Evolutionary conservation across 2,113 vertebrate genomes (phyloP), one percentile per base, ranked within the genome.

Genomic region (Etheostoma cragini): DNA sequence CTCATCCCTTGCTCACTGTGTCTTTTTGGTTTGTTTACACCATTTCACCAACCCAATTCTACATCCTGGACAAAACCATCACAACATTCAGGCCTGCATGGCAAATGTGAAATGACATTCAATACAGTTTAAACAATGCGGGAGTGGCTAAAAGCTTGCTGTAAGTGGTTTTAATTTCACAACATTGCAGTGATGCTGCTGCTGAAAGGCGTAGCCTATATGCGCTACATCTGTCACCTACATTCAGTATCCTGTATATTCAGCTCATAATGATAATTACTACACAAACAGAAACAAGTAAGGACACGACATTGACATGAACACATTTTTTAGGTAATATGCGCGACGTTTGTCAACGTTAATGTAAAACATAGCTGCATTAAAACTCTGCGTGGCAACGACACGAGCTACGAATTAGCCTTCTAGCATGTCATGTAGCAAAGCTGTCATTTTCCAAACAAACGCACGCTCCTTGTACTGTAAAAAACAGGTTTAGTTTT

Each of bases 181-280:
- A 75, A 60, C 75, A 66, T 16, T 53, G 67, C 49, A 63, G 58
- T n/a, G 86, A 81, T 74, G 74, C 46, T 70, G 67, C 58, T 73
- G 85, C 58, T 78, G 14, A 63, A 16, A 85, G 80, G 73, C 72
- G 83, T 84, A 13, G 65, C 78, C 76, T 63, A 2, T 63, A 2
- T 11, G 38, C 38, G 38, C 38, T 42, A 42, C 10, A 42, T 42
- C 63, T 22, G 50, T 49, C 66, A 63, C 70, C 52, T 17, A 16
- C 54, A 76, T 15, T 14, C 21, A 75, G 5, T 42, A 1, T 6
- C n/a, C n/a, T 54, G 26, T 30, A 50, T 6, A 49, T 6, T 3
- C 35, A 68, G 8, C 49, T 19, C 24, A 22, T 3, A 46, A 4
- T 13, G 0, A 53, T 42, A n/a, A 24, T 5, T 33, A 71, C 1